Evolutionary conservation across 2,888 invertebrate species (phyloP), one percentile per base, ranked within the genome.

Genomic region (Silvanus unidentatus): DNA sequence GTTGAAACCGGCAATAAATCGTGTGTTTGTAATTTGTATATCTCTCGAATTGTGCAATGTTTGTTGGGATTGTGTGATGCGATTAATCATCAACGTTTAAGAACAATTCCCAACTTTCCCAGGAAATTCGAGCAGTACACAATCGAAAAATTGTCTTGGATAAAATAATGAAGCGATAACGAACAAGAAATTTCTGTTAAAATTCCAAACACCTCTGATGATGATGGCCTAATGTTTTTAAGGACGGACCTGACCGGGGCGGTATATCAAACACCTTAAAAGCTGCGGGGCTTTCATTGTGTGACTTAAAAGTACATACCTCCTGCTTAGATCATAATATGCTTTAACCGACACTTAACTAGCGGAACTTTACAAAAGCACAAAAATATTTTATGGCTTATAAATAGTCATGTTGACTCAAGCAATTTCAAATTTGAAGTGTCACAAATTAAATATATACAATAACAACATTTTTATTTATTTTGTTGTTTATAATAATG

Each of bases 321-420:
- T 66, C 69, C 68, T 57, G 69, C 68, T 62, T 64, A 52, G 65
- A 62, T 59, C 64, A 63, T 68, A 69, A 69, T 68, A 68, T 62
- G 66, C 63, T 67, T 63, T 66, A 67, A 67, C 69, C 64, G 66
- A 68, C 66, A 67, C 66, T 64, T 66, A 65, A 68, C 63, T 62
- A 65, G 63, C 67, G 69, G 65, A 63, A 61, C 57, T 57, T 57
- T 55, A 61, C 65, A 66, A 67, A 68, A 64, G 62, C 60, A 63
- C 62, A 65, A 66, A 66, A 67, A 65, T 64, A 55, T 56, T 59
- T 62, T 61, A 59, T 57, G 55, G 57, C 50, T 56, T 59, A 55
- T 59, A 57, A 57, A 59, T 58, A 57, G 55, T 57, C 59, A 50
- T 58, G 59, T 58, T 59, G 59, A 59, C 55, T 56, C 45, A 52